phyloP scores from a whole-genome alignment of 1,140 invertebrate genomes.

The Pseudomyrmex gracilis region DNA sequence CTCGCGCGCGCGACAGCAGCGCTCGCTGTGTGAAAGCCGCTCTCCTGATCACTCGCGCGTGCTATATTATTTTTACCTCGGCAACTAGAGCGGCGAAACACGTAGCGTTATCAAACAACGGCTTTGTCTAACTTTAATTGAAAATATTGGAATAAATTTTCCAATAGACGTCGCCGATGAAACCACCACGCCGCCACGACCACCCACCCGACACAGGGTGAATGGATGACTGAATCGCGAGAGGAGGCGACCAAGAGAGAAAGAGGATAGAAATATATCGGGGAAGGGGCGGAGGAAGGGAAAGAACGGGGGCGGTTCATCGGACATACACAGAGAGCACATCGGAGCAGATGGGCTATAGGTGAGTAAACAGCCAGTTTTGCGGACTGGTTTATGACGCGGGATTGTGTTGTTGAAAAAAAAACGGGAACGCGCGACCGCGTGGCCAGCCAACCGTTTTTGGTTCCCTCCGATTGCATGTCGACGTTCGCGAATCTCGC shows the following conservation, averaged over 20 bases:
- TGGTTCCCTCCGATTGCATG: slow-evolving; percentile 42
- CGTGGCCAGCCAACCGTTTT: slow-evolving; percentile 64
- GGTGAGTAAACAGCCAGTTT: slow-evolving; percentile 71
- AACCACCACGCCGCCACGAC: slow-evolving; percentile 60
- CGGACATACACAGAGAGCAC: slow-evolving; percentile 38
- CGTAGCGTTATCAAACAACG: slow-evolving; percentile 77
- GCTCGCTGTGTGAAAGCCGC: slow-evolving; percentile 63
- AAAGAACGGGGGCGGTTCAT: slow-evolving; percentile 28
- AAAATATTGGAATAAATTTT: slow-evolving; percentile 86
- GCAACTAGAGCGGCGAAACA: slow-evolving; percentile 78
- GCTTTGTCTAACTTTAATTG: slow-evolving; percentile 85
- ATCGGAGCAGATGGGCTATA: slow-evolving; percentile 5
- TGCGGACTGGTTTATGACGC: slow-evolving; percentile 63
- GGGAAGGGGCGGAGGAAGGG: not conserved
- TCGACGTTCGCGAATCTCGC: not conserved
- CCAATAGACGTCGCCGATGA: slow-evolving; percentile 79
- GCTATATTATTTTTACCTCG: slow-evolving; percentile 81
- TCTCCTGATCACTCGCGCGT: slow-evolving; percentile 75
- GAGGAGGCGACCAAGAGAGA: slow-evolving; percentile 35
- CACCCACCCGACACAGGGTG: slow-evolving; percentile 52
- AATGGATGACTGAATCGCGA: slow-evolving; percentile 53
- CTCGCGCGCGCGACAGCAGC: slow-evolving; percentile 43
- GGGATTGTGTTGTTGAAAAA: slow-evolving; percentile 68
- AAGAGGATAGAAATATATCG: slow-evolving; percentile 42
- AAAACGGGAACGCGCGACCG: slow-evolving; percentile 49